These are phyloP conservation scores for Pagrus major DNA, from an alignment of 2,113 vertebrate genomes.

Conservation along the genomic window DNA sequence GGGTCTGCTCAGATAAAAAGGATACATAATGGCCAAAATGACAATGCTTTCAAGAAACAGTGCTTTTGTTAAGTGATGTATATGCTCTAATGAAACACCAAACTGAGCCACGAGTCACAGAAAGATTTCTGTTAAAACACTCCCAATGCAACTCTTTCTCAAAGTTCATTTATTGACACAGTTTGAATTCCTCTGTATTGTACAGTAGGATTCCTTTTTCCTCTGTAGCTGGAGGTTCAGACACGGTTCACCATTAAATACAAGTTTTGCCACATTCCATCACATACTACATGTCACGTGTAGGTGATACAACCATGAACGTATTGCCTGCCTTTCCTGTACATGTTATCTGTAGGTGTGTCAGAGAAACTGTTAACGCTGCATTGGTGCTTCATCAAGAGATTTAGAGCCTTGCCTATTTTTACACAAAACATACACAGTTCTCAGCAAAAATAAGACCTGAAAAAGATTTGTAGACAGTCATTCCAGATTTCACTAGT, in stretches of 20 bases:
- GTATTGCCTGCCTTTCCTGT: neutral
- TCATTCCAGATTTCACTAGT: too few species aligned
- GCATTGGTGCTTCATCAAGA: neutral
- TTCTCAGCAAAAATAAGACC: too few species aligned
- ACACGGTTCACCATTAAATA: neutral
- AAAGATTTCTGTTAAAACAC: too few species aligned
- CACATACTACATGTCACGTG: neutral
- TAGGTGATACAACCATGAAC: neutral
- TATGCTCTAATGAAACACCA: neutral
- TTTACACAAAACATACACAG: too few species aligned
- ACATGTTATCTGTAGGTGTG: neutral
- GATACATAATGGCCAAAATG: too few species aligned
- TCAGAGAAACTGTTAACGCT: neutral
- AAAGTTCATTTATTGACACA: neutral
- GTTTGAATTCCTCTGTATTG: neutral
- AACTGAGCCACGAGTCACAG: too few species aligned
- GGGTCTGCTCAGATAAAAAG: neutral
- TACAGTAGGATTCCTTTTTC: neutral
- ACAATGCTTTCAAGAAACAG: neutral
- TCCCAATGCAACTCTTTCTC: too few species aligned
- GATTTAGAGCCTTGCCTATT: too few species aligned
- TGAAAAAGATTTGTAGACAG: too few species aligned
- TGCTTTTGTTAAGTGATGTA: neutral
- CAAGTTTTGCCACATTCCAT: neutral
- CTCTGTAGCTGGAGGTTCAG: neutral